Evolutionary conservation across 30 jellyfish, hydroid and myxozoan genomes (phyloP).

Genomic region (Catostylus mosaicus): DNA sequence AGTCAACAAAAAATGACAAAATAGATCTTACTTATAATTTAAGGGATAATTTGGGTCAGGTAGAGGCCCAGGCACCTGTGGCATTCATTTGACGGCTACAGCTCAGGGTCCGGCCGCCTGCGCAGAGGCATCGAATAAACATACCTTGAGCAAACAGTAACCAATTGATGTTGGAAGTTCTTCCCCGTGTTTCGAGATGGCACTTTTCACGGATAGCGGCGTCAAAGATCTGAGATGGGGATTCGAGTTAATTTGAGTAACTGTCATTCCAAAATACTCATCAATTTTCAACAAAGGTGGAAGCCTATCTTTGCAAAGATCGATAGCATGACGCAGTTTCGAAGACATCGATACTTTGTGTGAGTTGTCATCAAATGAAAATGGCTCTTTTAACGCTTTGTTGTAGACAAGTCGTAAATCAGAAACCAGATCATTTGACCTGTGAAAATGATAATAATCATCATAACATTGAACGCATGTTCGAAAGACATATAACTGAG

Average conservation of each 20-base stretch:
- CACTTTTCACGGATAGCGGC: conserved; percentile 48
- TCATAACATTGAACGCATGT: too few relatives aligned
- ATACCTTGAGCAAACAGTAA: conserved; percentile 63
- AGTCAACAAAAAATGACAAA: too few relatives aligned
- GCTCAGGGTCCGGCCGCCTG: too few relatives aligned
- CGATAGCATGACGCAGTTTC: conserved; percentile 50
- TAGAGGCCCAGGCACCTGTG: too few relatives aligned
- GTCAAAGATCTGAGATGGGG: conserved; percentile 64
- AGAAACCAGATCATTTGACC: conserved; percentile 33
- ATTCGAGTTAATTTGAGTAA: conserved; percentile 28
- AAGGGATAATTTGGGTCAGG: too few relatives aligned
- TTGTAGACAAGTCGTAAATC: conserved; percentile 15
- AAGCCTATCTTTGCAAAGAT: conserved; percentile 47
- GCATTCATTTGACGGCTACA: too few relatives aligned
- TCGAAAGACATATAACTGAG: too few relatives aligned
- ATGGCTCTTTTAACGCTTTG: conserved; percentile 16
- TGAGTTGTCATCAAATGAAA: background rate
- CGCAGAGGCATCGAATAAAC: too few relatives aligned
- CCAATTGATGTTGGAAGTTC: conserved; percentile 51
- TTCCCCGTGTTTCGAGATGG: conserved; percentile 14
- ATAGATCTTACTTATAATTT: too few relatives aligned
- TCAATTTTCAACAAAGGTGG: conserved; percentile 63
- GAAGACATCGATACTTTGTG: background rate
- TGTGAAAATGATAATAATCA: background rate
- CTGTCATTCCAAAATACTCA: conserved; percentile 51